Evolutionary conservation across 2,888 invertebrate species (phyloP).

Genomic region (Neria commutata): DNA sequence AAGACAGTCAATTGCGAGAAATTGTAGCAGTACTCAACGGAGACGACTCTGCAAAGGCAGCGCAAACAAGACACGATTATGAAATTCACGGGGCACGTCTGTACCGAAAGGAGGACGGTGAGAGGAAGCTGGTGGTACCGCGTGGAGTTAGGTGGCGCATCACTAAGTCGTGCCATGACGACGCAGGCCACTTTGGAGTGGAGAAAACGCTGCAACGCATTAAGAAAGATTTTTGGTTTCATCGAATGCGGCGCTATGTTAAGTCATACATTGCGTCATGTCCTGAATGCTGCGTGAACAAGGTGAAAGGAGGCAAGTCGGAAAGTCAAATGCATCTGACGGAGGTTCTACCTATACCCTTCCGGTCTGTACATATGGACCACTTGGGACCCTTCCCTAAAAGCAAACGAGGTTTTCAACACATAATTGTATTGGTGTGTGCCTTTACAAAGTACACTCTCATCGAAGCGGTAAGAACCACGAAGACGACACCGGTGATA

Average conservation of each 20-base stretch:
- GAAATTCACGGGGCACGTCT: slow-evolving; percentile 8
- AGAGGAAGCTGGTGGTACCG: neutral
- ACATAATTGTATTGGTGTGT: slow-evolving; percentile 9
- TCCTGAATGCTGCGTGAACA: slow-evolving; percentile 30
- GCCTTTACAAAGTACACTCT: slow-evolving; percentile 27
- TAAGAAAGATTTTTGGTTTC: slow-evolving; percentile 34
- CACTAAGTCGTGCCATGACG: slow-evolving; percentile 31
- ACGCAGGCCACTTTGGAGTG: slow-evolving; percentile 29
- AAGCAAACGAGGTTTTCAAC: slow-evolving; percentile 1
- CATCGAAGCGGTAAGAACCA: slow-evolving; percentile 23
- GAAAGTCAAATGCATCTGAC: slow-evolving; percentile 21
- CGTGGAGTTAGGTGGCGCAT: slow-evolving; percentile 14
- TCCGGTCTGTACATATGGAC: slow-evolving; percentile 29
- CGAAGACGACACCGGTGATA: slow-evolving; percentile 31
- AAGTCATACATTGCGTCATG: slow-evolving; percentile 30
- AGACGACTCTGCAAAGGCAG: neutral
- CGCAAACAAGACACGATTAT: neutral
- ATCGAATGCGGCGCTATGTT: slow-evolving; percentile 27
- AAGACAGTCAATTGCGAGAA: neutral
- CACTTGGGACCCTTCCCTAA: slow-evolving; percentile 35
- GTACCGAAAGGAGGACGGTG: slow-evolving; percentile 20
- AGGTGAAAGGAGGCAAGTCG: slow-evolving; percentile 23
- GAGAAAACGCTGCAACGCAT: slow-evolving; percentile 32
- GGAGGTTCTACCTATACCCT: slow-evolving; percentile 25
- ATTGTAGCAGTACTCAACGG: neutral